Evolutionary conservation across 2,888 invertebrate species (phyloP), one percentile per base, ranked within the genome.

Genomic region (Xylocampa areola): DNA sequence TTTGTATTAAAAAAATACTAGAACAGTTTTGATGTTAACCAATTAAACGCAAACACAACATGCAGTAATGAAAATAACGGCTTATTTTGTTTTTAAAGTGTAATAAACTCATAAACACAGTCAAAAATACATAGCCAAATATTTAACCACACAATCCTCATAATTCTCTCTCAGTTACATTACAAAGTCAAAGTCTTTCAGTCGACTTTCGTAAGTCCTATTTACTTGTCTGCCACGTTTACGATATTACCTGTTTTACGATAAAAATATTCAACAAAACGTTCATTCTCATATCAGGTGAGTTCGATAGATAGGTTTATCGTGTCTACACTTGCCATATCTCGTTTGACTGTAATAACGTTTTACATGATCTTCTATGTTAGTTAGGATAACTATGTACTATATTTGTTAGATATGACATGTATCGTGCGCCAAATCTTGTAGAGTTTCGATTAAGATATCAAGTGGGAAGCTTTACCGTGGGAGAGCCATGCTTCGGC

Each of bases 331-430:
- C 27, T 48, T 27, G 35, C 27, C 8, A 16, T 51, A 53, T 45
- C 37, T 47, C 30, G 30, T 33, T 33, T 25, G 36, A 25, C 13
- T 49, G 27, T 57, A 48, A 50, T 72, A 67, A 51, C 19, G 30
- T 44, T 41, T 30, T 39, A 36, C 49, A 49, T 39, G 41, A 58
- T 51, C 45, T 33, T 47, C 44, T 49, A 54, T 36, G 19, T n/a
- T 33, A 33, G 25, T 62, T 45, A 54, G 40, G 41, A 39, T 71
- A 72, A 50, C 47, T 51, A 13, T 44, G 11, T 37, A 19, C n/a
- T 43, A 44, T 41, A 63, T 55, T 16, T 44, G 45, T 53, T 43
- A 44, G 52, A 25, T 21, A 47, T 50, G 45, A 35, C n/a, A 43
- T 32, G 40, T 53, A 65, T 53, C 30, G 30, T 23, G 17, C 19